Evolutionary conservation across 2,113 vertebrate genomes (phyloP).

Genomic region (Pristiophorus japonicus): DNA sequence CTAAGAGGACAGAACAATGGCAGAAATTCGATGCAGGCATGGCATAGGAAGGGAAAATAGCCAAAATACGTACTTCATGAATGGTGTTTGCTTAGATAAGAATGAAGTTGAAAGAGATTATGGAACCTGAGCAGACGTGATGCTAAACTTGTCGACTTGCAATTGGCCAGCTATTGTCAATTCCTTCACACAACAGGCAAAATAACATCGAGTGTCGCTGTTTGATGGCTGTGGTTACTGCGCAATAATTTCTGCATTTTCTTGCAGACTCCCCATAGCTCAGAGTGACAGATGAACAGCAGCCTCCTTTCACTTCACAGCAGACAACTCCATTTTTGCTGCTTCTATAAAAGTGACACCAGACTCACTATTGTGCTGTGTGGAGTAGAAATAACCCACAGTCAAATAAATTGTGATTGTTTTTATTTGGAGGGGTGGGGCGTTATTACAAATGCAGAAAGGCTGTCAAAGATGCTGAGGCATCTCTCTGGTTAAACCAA

Average conservation of each 20-base stretch:
- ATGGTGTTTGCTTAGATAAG: background rate
- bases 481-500: background rate
- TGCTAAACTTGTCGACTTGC: background rate
- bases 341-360: background rate
- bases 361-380: background rate
- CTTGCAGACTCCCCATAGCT: too few relatives aligned
- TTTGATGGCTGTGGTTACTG: background rate
- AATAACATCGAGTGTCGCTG: background rate
- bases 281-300: background rate
- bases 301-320: background rate
- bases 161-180: background rate
- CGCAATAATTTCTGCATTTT: too few relatives aligned
- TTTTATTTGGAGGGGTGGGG: too few relatives aligned
- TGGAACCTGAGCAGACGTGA: background rate
- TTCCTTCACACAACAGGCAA: background rate
- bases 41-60: background rate
- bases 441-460: background rate
- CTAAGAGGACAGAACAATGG: background rate
- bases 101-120: background rate
- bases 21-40: background rate
- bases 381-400: background rate
- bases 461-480: background rate
- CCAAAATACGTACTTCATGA: background rate
- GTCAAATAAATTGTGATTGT: background rate
- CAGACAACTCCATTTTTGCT: background rate